Conservation (phyloP, 2,113 vertebrate species). For the Syrrhaptes paradoxus region DNA sequence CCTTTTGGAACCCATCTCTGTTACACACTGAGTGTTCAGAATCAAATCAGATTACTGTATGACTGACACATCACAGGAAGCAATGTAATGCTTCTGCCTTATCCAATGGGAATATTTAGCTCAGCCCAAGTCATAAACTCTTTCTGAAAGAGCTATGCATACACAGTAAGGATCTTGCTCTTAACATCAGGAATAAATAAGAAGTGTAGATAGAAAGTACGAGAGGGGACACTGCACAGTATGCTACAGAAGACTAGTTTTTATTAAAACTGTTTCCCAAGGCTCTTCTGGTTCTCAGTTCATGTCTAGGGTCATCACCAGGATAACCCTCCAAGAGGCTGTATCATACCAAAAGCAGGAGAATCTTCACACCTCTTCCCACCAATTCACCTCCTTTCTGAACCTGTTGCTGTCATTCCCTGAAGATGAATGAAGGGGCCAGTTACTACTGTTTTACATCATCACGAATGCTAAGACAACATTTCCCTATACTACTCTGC, state of each 20-base stretch:
- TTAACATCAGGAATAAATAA: neutral
- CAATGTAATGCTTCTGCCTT: neutral
- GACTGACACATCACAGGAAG: neutral
- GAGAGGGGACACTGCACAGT: neutral
- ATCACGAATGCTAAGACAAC: neutral
- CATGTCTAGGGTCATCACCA: neutral
- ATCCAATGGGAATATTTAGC: neutral
- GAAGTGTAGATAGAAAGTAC: neutral
- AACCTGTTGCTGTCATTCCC: neutral
- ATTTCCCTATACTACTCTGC: neutral
- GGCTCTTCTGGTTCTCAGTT: neutral
- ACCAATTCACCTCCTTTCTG: neutral
- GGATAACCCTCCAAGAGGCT: neutral
- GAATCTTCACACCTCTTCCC: neutral
- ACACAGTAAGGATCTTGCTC: neutral
- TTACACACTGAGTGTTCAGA: neutral
- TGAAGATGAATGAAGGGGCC: neutral
- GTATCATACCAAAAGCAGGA: neutral
- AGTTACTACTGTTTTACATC: neutral
- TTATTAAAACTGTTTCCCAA: neutral
- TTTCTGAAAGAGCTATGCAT: neutral
- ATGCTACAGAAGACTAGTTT: neutral
- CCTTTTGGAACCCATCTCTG: neutral
- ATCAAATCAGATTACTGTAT: neutral
- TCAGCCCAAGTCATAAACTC: neutral